Conservation (phyloP, 2,797 vertebrate genomes). For the Sebastes paucispinis region DNA sequence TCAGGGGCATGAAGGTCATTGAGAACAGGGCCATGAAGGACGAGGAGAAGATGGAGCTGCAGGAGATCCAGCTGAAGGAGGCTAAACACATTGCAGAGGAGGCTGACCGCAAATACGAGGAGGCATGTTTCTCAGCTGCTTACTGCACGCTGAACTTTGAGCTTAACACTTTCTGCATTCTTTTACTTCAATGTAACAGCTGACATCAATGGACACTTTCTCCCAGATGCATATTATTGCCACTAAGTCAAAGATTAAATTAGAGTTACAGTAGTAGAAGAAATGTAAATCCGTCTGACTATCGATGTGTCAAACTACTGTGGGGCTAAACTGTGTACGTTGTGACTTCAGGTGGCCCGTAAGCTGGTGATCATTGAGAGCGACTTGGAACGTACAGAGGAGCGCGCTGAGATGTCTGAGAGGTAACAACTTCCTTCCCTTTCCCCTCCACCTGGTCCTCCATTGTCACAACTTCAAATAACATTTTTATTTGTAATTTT, state of each 20-base stretch:
- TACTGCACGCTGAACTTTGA: background rate
- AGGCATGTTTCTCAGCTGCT: slow-evolving; percentile 83
- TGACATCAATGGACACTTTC: background rate
- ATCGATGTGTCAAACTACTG: background rate
- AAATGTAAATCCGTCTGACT: background rate
- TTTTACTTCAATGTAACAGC: background rate
- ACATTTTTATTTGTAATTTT: background rate
- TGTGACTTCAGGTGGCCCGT: slow-evolving; percentile 90
- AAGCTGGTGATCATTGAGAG: slow-evolving; percentile 99
- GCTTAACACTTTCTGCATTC: background rate
- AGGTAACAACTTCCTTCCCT: slow-evolving; percentile 78
- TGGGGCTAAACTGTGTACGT: background rate
- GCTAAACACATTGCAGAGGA: slow-evolving; percentile 99
- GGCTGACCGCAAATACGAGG: slow-evolving; percentile 98
- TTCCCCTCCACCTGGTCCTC: background rate
- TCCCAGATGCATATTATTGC: background rate
- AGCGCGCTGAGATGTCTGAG: slow-evolving; percentile 96
- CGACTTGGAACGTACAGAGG: slow-evolving; percentile 97
- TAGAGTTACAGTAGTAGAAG: background rate
- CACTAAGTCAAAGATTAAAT: background rate
- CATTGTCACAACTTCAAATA: background rate
- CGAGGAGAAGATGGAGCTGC: slow-evolving; percentile 98
- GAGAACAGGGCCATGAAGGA: slow-evolving; percentile 98
- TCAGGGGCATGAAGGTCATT: slow-evolving; percentile 99
- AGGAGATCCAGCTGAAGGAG: slow-evolving; percentile 98